These are phyloP conservation scores for Pinctada fucata DNA, from an alignment of 2,888 invertebrate genomes.

Conservation along the genomic window DNA sequence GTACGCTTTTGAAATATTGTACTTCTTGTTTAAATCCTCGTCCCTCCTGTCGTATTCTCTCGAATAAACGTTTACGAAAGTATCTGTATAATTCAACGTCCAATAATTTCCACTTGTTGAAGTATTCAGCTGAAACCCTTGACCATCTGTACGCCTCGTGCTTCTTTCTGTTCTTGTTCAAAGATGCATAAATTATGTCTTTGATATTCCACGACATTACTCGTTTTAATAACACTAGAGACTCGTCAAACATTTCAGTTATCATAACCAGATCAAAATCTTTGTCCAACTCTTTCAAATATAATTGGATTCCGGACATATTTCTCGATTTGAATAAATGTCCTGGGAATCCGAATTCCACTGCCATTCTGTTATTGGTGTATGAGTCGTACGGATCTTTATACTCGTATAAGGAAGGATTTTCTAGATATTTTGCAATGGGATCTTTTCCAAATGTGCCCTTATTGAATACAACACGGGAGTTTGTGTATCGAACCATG, in stretches of 20 bases:
- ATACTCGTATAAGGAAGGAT: constrained; percentile 53
- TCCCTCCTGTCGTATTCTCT: constrained; percentile 44
- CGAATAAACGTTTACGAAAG: constrained; percentile 40
- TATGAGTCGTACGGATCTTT: neutral
- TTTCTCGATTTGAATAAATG: constrained; percentile 47
- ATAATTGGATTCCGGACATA: constrained; percentile 22
- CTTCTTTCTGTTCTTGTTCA: constrained; percentile 40
- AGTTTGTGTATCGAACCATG: constrained; percentile 44
- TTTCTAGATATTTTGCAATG: constrained; percentile 43
- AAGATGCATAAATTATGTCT: constrained; percentile 43
- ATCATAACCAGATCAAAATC: constrained; percentile 49
- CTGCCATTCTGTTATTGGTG: neutral
- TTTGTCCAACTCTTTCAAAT: constrained; percentile 40
- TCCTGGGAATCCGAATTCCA: constrained; percentile 53
- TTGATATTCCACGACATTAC: constrained; percentile 44
- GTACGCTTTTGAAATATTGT: constrained; percentile 42
- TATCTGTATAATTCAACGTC: constrained; percentile 51
- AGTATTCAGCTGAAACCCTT: neutral
- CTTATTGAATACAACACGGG: constrained; percentile 39
- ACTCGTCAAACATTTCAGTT: constrained; percentile 48
- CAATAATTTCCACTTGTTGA: constrained; percentile 44
- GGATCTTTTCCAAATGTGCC: constrained; percentile 26
- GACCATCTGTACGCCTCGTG: neutral
- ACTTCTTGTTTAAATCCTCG: constrained; percentile 45
- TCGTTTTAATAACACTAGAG: constrained; percentile 43